Evolutionary conservation across 2,888 invertebrate genomes (phyloP), one percentile per base, ranked within the genome.

Genomic region (Opisthograptis luteolata): DNA sequence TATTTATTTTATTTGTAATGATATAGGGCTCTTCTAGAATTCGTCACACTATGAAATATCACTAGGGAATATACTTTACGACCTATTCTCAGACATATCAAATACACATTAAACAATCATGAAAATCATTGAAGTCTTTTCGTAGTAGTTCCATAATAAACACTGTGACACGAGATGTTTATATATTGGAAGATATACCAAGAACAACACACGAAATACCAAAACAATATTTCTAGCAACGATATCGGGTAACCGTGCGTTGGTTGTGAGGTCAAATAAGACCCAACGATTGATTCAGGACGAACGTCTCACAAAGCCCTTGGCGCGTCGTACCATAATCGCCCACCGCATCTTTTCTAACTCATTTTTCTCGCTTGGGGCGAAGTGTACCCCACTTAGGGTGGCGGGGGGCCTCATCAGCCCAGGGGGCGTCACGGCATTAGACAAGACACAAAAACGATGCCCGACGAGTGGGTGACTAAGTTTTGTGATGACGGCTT

Each of bases 371-470:
- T 91, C 86, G 86, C 82, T 80, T 67, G 80, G 79, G 81, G 84
- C 73, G 70, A 57, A 58, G 55, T 65, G 69, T 72, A 62, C 61
- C 25, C 6, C n/a, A 13, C n/a, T 24, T 10, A 14, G 27, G 42
- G 31, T 19, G 62, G 54, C 66, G 55, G 58, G 72, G 60, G 73
- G 81, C 73, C 78, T 84, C 86, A 82, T 86, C 87, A 84, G 78
- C 73, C 77, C 66, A 68, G 77, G 86, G 86, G 84, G 84, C 84
- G 86, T 83, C 84, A 86, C 84, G 87, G 87, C 82, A 87, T 89
- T 89, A 88, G 89, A 87, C 88, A 89, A 89, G 87, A 87, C 88
- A 89, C 89, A 89, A 90, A 89, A 90, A 90, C 87, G 82, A 73
- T 70, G 79, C 83, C 77, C 78, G 76, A 58, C 73, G 79, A 88